Percentiles rank a stretch among this genome's conserved stretches.
Evolutionary conservation across 2,113 vertebrate species (phyloP).

Genomic region (Macquaria ambigua): DNA sequence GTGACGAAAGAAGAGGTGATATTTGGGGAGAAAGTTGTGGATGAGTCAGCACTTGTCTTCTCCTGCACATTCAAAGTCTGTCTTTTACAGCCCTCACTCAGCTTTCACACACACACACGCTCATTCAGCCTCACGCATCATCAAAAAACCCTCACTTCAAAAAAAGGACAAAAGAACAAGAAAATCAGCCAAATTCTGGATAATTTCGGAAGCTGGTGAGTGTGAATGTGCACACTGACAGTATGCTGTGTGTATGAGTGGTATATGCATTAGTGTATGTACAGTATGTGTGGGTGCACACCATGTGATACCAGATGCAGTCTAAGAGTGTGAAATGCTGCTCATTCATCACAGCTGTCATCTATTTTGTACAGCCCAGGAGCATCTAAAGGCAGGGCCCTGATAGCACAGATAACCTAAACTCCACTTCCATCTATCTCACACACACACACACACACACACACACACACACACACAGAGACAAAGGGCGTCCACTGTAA

Average conservation of each 20-base stretch:
- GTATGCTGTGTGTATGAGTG: constrained; percentile 21
- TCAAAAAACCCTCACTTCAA: constrained; percentile 17
- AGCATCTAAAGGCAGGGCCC: constrained; percentile 63
- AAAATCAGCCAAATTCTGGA: constrained; percentile 15
- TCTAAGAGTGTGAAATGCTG: constrained; percentile 59
- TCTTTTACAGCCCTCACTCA: constrained; percentile 12
- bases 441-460: constrained; percentile 18
- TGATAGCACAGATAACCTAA: constrained; percentile 70
- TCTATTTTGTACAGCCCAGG: constrained; percentile 60
- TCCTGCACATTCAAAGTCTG: constrained; percentile 8
- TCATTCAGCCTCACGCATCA: constrained; percentile 13
- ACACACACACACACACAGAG: constrained; percentile 31
- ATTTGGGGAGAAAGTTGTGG: constrained; percentile 28
- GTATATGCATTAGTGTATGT: constrained; percentile 3
- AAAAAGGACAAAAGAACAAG: constrained; percentile 16
- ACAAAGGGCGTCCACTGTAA: background rate
- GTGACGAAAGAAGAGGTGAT: constrained; percentile 38
- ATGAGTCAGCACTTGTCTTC: constrained; percentile 49
- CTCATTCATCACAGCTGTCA: constrained; percentile 74
- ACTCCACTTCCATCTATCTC: constrained; percentile 53
- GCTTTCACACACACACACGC: background rate
- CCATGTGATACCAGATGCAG: constrained; percentile 41
- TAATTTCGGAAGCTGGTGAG: background rate
- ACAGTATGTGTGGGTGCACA: constrained; percentile 12
- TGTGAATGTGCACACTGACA: background rate